Base-by-base conservation (phyloP, 37 sponge, comb jelly and placozoan species). In the Diacarnus erythraeanus region DNA sequence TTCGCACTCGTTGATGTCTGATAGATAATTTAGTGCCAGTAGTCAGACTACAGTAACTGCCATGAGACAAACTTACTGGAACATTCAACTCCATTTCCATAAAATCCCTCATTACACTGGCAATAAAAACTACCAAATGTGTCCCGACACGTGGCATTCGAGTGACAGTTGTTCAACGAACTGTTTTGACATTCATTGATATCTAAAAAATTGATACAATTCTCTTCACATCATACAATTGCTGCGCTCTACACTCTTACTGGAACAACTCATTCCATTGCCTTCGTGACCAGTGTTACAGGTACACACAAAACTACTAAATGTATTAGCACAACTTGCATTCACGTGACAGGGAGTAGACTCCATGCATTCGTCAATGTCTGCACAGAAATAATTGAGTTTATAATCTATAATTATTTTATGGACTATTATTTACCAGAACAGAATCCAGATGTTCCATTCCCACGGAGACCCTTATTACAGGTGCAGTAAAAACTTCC, bases 351-450 rank as follows among this genome's bases (percentile, higher is more conserved):
- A 77, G 12, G 8, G n/a, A 1, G 0, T 1, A 64, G 17, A 25
- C 27, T 42, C 72, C 33, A 30, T 8, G 77, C 85, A 84, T 37
- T 84, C 85, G 77, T 77, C 65, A 15, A 72, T 29, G 30, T 84
- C 85, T 84, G 78, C 22, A 35, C 66, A 65, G 3, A 15, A 31
- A 40, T 4, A 17, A 35, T 23, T 42, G 27, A 42, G 5, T 5
- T 12, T 31, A 25, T 65, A 25, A 12, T 34, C 5, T 34, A 12
- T 31, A 30, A 34, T 20, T 6, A 65, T 34, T 3, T 30, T 65
- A 30, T 5, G 4, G 27, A 20, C 2, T 2, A 30, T 25, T 31
- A 65, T 65, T 18, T 65, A 65, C 66, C 66, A 12, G 66, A 20
- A 35, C 66, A 65, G 34, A 34, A 30, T 47, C 51, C 51, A 47